Base-by-base conservation (phyloP, 2,113 vertebrate species). In the Stigmatopora nigra region DNA sequence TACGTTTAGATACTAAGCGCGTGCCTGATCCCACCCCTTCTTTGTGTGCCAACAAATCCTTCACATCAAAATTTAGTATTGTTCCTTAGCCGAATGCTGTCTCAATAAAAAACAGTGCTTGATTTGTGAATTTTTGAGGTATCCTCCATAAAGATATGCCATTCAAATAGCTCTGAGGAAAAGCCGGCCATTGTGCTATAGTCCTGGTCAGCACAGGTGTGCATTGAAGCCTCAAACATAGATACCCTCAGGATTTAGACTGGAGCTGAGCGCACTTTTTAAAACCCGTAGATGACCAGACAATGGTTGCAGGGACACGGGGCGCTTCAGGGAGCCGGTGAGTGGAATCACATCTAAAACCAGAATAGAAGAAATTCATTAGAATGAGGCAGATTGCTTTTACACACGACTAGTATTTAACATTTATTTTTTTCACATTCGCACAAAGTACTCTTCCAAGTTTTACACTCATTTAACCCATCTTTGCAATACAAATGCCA, bases 171-270 rank as follows among this genome's bases (percentile, higher is more conserved):
- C 65, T 63, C 41, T 63, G 35, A 65, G 9, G 63, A 70, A 61
- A 73, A 69, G 56, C 12, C 22, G 68, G 57, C 59, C 31, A 63
- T 19, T n/a, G 10, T 35, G 14, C 16, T 60, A 41, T 20, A 13
- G 17, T 44, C 36, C 7, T 8, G 9, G 17, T 14, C n/a, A 31
- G 51, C 51, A 70, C 61, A 71, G 19, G 7, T 1, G 3, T 47
- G 13, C 36, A 35, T 36, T 31, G 51, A n/a, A 49, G 51, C 66
- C 78, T 94, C 89, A 99, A 84, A 99, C 97, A 14, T 99, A 98
- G 85, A 99, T 99, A 61, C 96, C 97, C 82, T 98, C 96, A 0
- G 97, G 97, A 83, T 99, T 99, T 70, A 98, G 93, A 53, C 92
- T 92, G 41, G 95, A 94, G 0, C 91, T 92, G 64, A 95, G 83